Base-by-base conservation (phyloP, 1,140 invertebrate species). In the Trachelipus rathkii region DNA sequence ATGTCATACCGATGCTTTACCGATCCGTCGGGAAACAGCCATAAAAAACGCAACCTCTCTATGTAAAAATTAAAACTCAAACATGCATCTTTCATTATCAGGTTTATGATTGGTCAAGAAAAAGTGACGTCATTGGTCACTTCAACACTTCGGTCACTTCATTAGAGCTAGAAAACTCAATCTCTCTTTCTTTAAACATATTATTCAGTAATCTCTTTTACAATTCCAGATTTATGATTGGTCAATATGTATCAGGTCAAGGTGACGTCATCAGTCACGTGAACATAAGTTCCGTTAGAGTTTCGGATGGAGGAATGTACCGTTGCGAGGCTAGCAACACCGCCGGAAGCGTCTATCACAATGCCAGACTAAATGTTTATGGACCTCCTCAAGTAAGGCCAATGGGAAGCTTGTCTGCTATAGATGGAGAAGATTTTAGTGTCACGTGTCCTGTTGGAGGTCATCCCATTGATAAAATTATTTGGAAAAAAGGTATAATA, bases 221-320 rank as follows among this genome's bases (percentile, higher is more conserved):
- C n/a, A n/a, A n/a, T 50, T 50, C 46, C 46, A 92, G 91, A 84
- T 91, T 92, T 83, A 89, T 92, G 83, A 92, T 93, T 82, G 92
- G 92, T 45, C 91, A 92, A 83, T 93, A 92, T 84, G 90, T 92
- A 68, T 93, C 91, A 9, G 88, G 90, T 11, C 90, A 92, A 82
- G 92, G 92, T 71, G 92, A 94, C 84, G 92, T 94, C 78, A 91
- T 93, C 84, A 93, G 92, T 84, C 92, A 93, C 85, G 90, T 93
- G 78, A 95, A 95, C 85, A 93, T 95, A 81, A 92, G 91, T 78
- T 89, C 91, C 81, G 91, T 93, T 67, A 89, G 89, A 85, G 90
- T 94, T 4, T 90, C 93, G 83, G 92, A 94, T 83, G 93, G 93
- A 21, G 93, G 93, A 5, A 91, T 93, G 84, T 95, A 94, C 85